Base-by-base conservation (phyloP, 2,888 invertebrate species). In the Osedax frankpressi region DNA sequence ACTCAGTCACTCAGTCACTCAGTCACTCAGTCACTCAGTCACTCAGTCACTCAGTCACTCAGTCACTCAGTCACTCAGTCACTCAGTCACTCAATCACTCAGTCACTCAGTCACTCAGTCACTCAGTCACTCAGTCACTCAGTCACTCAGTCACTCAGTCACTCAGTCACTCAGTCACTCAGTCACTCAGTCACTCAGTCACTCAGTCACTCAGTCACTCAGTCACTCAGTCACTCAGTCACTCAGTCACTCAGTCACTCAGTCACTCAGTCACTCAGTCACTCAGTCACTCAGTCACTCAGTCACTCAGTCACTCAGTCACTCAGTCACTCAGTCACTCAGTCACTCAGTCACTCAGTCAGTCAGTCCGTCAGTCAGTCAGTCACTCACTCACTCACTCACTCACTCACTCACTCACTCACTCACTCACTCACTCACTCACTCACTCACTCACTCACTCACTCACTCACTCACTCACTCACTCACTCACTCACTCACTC, bases 341-440 rank as follows among this genome's bases (percentile, higher is more conserved):
- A 75, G 63, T 75, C 74, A 73, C 65, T 75, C 74, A 75, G 59
- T 75, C 71, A 59, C 74, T 73, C 73, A 65, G 60, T 73, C 72
- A 59, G 28, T 72, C 70, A 65, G 72, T 73, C 70, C 30, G 28
- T 73, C 72, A 65, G 28, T 70, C 73, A 59, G 69, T 73, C 74
- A 67, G 30, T 75, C 73, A 63, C 71, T 73, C 73, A 73, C 71
- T 75, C 73, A 65, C 65, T 75, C 75, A 70, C 67, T 75, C 72
- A 29, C 68, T 71, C 63, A 60, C 63, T 62, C 68, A 72, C 28
- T 69, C 67, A 72, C 67, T 75, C 62, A 59, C 26, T 75, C 62
- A 28, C 28, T 28, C 65, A 71, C 28, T 65, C 62, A 73, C 24
- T 63, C 63, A 65, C 62, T 28, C 65, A 67, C 27, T 75, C 72